These are phyloP conservation scores for Thecophora atra DNA, from an alignment of 2,888 invertebrate genomes.

Conservation along the genomic window DNA sequence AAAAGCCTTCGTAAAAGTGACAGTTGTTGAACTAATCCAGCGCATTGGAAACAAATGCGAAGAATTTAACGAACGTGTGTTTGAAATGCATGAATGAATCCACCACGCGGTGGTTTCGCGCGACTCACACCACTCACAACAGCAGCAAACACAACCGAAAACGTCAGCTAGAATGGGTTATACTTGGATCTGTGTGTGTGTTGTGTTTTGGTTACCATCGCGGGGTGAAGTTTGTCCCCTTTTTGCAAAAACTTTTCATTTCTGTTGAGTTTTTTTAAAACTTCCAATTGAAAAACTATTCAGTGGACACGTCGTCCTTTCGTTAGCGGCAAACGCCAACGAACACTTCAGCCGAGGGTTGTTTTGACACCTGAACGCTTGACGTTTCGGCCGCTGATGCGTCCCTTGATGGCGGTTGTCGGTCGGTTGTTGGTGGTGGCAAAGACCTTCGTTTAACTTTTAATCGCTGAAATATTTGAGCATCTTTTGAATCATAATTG, in stretches of 20 bases:
- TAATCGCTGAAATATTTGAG: conserved; percentile 23
- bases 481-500: conserved; percentile 31
- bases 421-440: not conserved
- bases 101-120: conserved; percentile 30
- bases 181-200: not conserved
- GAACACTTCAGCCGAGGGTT: conserved; percentile 32
- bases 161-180: not conserved
- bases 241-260: conserved; percentile 22
- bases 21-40: conserved; percentile 32
- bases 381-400: conserved; percentile 4
- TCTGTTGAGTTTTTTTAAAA: conserved; percentile 2
- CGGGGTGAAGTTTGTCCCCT: conserved; percentile 12
- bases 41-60: conserved; percentile 23
- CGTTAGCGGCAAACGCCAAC: conserved; percentile 27
- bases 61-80: conserved; percentile 4
- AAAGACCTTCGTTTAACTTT: not conserved
- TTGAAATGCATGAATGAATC: too few relatives aligned
- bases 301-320: conserved; percentile 5
- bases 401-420: not conserved
- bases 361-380: conserved; percentile 28
- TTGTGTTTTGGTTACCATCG: not conserved
- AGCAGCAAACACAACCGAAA: not conserved
- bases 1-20: not conserved
- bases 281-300: not conserved
- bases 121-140: conserved; percentile 6